Percentiles rank a stretch among this genome's conserved stretches.
phyloP scores from a whole-genome alignment of 1,140 invertebrate species.

The Bombus sibiricus region DNA sequence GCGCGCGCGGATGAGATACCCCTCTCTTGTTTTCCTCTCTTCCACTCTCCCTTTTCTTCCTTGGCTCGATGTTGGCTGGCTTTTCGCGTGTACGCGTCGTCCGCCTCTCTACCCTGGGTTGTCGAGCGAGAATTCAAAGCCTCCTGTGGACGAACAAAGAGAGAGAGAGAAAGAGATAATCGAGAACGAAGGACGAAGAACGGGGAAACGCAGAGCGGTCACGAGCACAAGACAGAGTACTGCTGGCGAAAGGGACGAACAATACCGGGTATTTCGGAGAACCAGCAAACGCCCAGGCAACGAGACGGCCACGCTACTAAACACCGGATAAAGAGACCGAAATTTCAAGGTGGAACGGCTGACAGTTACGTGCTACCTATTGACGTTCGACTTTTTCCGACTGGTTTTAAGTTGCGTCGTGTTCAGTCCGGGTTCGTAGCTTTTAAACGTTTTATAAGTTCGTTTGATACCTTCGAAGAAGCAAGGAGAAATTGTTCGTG shows the following conservation, averaged over 20 bases:
- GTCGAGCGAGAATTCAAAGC: slow-evolving; percentile 64
- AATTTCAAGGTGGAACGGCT: slow-evolving; percentile 44
- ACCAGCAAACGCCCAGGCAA: not conserved
- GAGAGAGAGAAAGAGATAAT: slow-evolving; percentile 24
- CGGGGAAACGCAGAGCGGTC: no score
- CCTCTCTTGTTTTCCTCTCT: slow-evolving; percentile 38
- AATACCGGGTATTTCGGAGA: slow-evolving; percentile 63
- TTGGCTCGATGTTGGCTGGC: slow-evolving; percentile 13
- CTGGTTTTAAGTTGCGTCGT: not conserved
- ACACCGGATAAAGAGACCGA: slow-evolving; percentile 38
- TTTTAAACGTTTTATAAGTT: not conserved
- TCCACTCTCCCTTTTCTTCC: slow-evolving; percentile 31
- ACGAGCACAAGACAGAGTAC: slow-evolving; percentile 5
- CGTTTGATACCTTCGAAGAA: not conserved
- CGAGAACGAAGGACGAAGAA: slow-evolving; percentile 18
- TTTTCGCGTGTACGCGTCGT: slow-evolving; percentile 30
- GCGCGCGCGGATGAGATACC: slow-evolving; percentile 58
- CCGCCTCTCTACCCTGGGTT: slow-evolving; percentile 11
- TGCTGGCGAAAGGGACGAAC: slow-evolving; percentile 50
- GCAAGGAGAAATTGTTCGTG: not conserved
- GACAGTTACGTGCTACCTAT: slow-evolving; percentile 23
- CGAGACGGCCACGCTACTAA: slow-evolving; percentile 14
- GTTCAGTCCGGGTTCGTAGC: no score
- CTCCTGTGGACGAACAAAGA: slow-evolving; percentile 5
- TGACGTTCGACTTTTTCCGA: slow-evolving; percentile 13